These are phyloP conservation scores for Catharus ustulatus DNA, from an alignment of 2,797 vertebrate species.

Conservation along the genomic window DNA sequence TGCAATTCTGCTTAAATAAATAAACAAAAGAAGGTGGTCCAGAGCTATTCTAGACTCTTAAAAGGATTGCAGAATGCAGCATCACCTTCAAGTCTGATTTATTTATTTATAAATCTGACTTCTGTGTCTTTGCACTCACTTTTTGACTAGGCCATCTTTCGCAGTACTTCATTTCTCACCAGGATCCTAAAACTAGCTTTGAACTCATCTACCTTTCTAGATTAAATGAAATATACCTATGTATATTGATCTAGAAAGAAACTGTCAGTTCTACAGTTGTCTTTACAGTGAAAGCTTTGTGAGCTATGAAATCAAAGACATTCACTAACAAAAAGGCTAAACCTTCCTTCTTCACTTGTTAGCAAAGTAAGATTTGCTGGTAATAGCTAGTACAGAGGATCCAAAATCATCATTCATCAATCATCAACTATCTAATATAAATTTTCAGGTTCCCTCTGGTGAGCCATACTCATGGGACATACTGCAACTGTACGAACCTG, in stretches of 20 bases:
- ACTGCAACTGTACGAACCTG: background rate
- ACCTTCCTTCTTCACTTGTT: background rate
- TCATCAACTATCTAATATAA: background rate
- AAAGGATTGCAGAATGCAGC: background rate
- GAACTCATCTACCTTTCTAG: background rate
- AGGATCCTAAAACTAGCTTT: background rate
- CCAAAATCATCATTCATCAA: background rate
- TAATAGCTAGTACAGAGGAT: background rate
- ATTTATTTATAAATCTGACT: background rate
- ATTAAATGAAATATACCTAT: background rate
- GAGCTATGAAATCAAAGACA: background rate
- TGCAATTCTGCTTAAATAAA: background rate
- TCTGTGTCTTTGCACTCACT: background rate
- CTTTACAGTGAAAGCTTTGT: background rate
- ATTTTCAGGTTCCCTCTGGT: background rate
- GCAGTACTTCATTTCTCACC: background rate
- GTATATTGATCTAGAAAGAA: background rate
- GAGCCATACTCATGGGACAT: background rate
- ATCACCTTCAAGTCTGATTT: background rate
- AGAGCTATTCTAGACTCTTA: background rate
- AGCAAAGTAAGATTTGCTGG: background rate
- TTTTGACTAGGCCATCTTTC: background rate
- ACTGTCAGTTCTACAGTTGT: background rate
- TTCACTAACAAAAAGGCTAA: background rate
- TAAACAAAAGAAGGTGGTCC: background rate